Evolutionary conservation across 2,797 vertebrate species (phyloP).

Genomic region (Parambassis ranga): DNA sequence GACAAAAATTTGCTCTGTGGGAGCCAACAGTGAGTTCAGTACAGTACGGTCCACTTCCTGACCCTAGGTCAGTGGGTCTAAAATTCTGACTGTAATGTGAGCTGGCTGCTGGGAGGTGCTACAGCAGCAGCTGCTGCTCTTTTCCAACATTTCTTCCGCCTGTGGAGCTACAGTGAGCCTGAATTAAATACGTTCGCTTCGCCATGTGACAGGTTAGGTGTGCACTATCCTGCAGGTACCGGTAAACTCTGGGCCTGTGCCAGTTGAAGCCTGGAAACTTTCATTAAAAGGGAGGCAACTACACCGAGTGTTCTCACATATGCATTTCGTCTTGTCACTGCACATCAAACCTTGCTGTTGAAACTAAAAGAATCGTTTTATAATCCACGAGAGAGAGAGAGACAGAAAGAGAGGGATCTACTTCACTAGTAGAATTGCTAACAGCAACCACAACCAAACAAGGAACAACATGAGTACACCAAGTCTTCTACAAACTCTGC

Average conservation of each 20-base stretch:
- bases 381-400: no score
- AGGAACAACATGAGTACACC: no score
- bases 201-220: neutral
- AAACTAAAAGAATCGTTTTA: no score
- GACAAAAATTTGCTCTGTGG: neutral
- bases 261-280: no score
- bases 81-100: conserved; percentile 37
- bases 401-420: no score
- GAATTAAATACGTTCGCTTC: neutral
- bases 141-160: neutral
- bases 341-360: no score
- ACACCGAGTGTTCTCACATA: no score
- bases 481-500: no score
- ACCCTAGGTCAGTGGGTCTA: conserved; percentile 32
- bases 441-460: no score
- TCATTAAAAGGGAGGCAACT: no score
- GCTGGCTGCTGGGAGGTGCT: conserved; percentile 17
- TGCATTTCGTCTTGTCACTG: no score
- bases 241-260: neutral
- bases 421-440: no score
- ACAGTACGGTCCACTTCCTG: conserved; percentile 11
- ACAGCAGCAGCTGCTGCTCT: neutral
- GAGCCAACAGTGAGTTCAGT: conserved; percentile 1
- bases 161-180: neutral
- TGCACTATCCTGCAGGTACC: neutral